Evolutionary conservation across 2,797 vertebrate species (phyloP), one percentile per base, ranked within the genome.

Genomic region (Chromis chromis): DNA sequence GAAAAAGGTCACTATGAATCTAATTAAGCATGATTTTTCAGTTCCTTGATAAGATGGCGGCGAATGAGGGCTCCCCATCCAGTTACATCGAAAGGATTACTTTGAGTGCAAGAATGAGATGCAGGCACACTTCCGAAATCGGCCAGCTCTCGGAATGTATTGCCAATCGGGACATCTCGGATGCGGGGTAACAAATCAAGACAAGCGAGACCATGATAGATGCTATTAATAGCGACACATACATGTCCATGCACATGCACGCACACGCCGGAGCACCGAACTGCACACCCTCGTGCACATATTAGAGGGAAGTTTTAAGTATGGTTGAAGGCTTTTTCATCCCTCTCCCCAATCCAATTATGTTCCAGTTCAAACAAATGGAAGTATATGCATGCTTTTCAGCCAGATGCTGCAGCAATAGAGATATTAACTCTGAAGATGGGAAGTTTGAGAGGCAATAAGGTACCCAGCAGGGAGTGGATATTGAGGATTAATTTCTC

Each of bases 401-500:
- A 92, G 91, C 82, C 88, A 84, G 83, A 91, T 90, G 88, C 89
- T 83, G 83, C 81, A 86, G 91, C 85, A 88, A 89, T 85, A 83
- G 84, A 93, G 92, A 94, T 93, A 94, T 94, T 92, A 94, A 94
- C 92, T 94, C 89, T 76, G 87, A 83, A 92, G 90, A 93, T 92
- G 90, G 87, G 88, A 92, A 90, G 89, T 94, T 93, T 91, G 86
- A 91, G 89, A 90, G 86, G 89, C 89, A 94, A 93, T 93, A 93
- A 93, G 91, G 92, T 93, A 76, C 89, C 87, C 93, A 93, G 90
- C 86, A 91, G 93, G 89, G 90, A 94, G 87, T 87, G 86, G 83
- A 94, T 92, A 93, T 89, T 90, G 90, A 92, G 90, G 92, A 94
- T 94, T 93, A 90, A 92, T 94, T 94, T 94, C 88, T 92, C 87